Percentiles rank a stretch among this genome's conserved stretches.
Conservation (phyloP, 2,113 vertebrate genomes). For the Pedionomus torquatus region DNA sequence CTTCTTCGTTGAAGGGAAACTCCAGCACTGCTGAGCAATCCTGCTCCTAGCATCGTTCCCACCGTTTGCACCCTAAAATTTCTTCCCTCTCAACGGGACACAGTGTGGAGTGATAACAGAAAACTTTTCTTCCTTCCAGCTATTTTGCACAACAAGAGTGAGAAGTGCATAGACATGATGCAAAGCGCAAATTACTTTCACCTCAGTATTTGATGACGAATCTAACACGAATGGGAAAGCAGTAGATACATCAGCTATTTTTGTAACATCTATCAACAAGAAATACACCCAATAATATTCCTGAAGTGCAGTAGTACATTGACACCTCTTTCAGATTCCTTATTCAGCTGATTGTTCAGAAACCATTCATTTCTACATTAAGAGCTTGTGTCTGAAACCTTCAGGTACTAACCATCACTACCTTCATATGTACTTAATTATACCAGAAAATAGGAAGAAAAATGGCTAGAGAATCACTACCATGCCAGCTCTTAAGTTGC, state of each 20-base stretch:
- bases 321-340: background rate
- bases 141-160: background rate
- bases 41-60: background rate
- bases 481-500: background rate
- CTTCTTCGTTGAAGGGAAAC: background rate
- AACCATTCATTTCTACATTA: background rate
- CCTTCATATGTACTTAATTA: background rate
- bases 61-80: background rate
- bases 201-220: background rate
- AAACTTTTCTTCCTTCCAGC: background rate
- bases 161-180: background rate
- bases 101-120: background rate
- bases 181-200: background rate
- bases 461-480: background rate
- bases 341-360: background rate
- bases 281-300: background rate
- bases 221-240: background rate
- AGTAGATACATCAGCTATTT: background rate
- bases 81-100: background rate
- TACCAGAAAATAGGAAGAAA: background rate
- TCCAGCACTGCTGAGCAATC: background rate
- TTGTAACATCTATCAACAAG: background rate
- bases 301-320: background rate
- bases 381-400: background rate
- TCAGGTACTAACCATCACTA: background rate